These are phyloP conservation scores for Danio kyathit DNA, from an alignment of 2,797 vertebrate genomes.

Conservation along the genomic window DNA sequence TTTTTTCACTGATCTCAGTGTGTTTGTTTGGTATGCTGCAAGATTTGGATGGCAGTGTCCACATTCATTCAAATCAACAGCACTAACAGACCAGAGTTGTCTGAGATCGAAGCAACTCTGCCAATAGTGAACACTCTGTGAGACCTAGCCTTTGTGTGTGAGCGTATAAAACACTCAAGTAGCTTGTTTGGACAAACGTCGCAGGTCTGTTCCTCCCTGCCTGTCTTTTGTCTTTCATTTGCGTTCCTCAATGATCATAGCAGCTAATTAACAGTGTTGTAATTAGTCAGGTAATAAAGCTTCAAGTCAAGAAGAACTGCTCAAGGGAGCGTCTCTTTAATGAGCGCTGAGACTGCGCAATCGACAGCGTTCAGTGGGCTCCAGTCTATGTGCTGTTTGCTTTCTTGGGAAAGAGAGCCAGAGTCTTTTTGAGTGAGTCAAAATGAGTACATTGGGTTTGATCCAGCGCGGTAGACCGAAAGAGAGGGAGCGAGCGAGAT, in stretches of 20 bases:
- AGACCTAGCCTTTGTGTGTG: neutral
- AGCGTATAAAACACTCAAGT: neutral
- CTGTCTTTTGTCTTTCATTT: conserved; percentile 21
- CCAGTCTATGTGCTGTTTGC: conserved; percentile 1
- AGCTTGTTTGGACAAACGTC: conserved; percentile 21
- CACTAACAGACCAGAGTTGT: no score
- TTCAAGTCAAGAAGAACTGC: conserved; percentile 39
- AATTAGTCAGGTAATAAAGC: conserved; percentile 48
- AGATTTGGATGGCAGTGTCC: no score
- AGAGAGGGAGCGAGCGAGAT: conserved; percentile 16
- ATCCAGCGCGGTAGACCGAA: conserved; percentile 28
- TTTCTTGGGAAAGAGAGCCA: conserved; percentile 1
- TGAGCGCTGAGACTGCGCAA: conserved; percentile 11
- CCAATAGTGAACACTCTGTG: no score
- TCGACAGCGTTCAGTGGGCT: neutral
- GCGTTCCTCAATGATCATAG: conserved; percentile 29
- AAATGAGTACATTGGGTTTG: conserved; percentile 20
- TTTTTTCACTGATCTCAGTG: no score
- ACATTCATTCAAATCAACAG: no score
- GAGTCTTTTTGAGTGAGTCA: conserved; percentile 28
- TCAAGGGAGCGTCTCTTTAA: conserved; percentile 35
- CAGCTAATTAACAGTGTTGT: conserved; percentile 42
- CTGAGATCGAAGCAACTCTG: no score
- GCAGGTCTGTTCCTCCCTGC: conserved; percentile 9
- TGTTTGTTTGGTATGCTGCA: no score